phyloP scores from a whole-genome alignment of 1,140 invertebrate species.

The Pygmarrhopalites habei region DNA sequence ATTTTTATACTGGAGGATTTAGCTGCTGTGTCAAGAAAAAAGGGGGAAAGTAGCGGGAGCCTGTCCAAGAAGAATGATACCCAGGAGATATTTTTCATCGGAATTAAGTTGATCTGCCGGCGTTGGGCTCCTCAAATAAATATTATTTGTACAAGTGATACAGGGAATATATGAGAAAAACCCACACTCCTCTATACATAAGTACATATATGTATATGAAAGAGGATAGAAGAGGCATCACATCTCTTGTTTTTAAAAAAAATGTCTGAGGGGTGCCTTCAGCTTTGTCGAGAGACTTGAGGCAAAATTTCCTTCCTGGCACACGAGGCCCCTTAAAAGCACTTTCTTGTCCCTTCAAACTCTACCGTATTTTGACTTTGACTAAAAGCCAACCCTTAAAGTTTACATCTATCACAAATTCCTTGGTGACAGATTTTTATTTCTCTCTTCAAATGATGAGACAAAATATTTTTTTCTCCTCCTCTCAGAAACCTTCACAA shows the following conservation, averaged over 20 bases:
- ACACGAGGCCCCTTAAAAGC: slow-evolving; percentile 2
- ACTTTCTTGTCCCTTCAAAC: slow-evolving; percentile 5
- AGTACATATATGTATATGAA: no score
- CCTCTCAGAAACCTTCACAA: no score
- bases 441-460: no score
- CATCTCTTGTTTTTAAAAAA: slow-evolving; percentile 4
- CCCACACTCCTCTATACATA: no score
- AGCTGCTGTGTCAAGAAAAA: no score
- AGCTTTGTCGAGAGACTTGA: slow-evolving; percentile 4
- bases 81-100: slow-evolving; percentile 10
- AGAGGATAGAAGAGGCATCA: not conserved
- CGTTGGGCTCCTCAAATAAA: not conserved
- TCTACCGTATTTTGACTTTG: slow-evolving; percentile 5
- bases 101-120: not conserved
- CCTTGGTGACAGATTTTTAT: slow-evolving; percentile 5
- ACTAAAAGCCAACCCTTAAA: slow-evolving; percentile 3
- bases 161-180: not conserved
- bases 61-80: not conserved
- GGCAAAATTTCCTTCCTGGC: not conserved
- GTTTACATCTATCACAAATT: not conserved
- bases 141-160: not conserved
- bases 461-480: not conserved
- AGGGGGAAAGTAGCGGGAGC: not conserved
- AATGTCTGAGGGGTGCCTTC: slow-evolving; percentile 7
- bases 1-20: no score